Evolutionary conservation across 1,140 invertebrate genomes (phyloP).

Genomic region (Parapsyche elsis): DNA sequence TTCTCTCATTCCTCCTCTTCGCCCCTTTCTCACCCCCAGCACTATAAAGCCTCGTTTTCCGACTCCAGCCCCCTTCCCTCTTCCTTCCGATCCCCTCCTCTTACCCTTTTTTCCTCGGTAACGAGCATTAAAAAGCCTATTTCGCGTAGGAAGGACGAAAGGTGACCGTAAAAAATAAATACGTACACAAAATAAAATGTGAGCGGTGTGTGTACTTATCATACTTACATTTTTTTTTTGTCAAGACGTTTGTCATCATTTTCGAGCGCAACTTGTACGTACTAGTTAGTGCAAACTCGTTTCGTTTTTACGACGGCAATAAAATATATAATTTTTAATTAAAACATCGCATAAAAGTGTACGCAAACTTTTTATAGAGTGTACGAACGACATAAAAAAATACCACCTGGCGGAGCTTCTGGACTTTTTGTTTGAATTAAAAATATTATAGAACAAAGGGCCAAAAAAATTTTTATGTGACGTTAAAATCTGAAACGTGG

Average conservation of each 20-base stretch:
- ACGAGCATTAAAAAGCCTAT: slow-evolving; percentile 25
- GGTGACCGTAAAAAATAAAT: slow-evolving; percentile 29
- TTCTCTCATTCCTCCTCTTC: background rate
- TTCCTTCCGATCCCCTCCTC: background rate
- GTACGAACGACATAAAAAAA: too few species aligned
- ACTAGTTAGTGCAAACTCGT: background rate
- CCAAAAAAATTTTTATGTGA: too few species aligned
- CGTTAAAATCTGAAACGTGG: too few species aligned
- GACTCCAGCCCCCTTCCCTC: background rate
- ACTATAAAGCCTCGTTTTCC: background rate
- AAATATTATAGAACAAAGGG: too few species aligned
- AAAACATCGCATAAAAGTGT: background rate
- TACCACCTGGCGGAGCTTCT: too few species aligned
- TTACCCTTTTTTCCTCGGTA: slow-evolving; percentile 4
- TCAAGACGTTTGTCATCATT: background rate
- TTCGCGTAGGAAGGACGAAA: slow-evolving; percentile 6
- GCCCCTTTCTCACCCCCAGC: background rate
- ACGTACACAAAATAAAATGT: background rate
- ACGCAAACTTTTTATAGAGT: background rate
- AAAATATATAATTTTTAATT: background rate
- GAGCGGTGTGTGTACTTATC: background rate
- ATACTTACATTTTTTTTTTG: background rate
- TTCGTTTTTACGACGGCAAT: background rate
- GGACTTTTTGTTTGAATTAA: too few species aligned
- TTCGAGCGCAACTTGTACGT: background rate